These are phyloP conservation scores for Drosophila hamatofila DNA, from an alignment of 2,888 invertebrate species.

Conservation along the genomic window DNA sequence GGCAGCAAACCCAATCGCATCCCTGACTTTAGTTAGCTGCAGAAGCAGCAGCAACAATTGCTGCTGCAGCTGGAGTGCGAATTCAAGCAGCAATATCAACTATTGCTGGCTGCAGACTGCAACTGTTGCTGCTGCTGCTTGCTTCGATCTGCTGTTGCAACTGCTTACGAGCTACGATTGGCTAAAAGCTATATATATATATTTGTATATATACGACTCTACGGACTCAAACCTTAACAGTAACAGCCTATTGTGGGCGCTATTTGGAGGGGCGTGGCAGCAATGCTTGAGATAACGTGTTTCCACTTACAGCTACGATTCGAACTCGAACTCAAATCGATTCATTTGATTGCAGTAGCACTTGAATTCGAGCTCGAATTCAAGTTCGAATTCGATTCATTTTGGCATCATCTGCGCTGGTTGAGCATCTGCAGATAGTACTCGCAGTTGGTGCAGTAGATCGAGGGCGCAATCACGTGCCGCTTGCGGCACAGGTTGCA, in stretches of 20 bases:
- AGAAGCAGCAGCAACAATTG: neutral
- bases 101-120: neutral
- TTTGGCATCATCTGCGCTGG: slow-evolving; percentile 81
- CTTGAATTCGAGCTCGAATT: neutral
- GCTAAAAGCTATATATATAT: neutral
- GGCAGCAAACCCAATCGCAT: slow-evolving; percentile 20
- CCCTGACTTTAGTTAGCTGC: slow-evolving; percentile 1
- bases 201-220: slow-evolving; percentile 10
- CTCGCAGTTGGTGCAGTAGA: slow-evolving; percentile 96
- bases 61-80: too few relatives aligned
- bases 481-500: slow-evolving; percentile 96
- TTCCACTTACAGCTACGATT: slow-evolving; percentile 56
- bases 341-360: slow-evolving; percentile 7
- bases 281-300: slow-evolving; percentile 74
- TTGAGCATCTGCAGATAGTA: slow-evolving; percentile 92
- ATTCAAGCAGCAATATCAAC: neutral
- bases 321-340: neutral
- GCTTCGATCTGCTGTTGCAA: slow-evolving; percentile 6
- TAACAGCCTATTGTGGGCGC: slow-evolving; percentile 31
- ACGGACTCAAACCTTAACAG: slow-evolving; percentile 11
- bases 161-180: slow-evolving; percentile 18
- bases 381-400: neutral
- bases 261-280: slow-evolving; percentile 66
- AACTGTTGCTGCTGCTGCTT: slow-evolving; percentile 2
- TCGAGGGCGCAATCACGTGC: slow-evolving; percentile 90